Evolutionary conservation across 2,113 vertebrate species (phyloP).

Genomic region (Pluvianellus socialis): DNA sequence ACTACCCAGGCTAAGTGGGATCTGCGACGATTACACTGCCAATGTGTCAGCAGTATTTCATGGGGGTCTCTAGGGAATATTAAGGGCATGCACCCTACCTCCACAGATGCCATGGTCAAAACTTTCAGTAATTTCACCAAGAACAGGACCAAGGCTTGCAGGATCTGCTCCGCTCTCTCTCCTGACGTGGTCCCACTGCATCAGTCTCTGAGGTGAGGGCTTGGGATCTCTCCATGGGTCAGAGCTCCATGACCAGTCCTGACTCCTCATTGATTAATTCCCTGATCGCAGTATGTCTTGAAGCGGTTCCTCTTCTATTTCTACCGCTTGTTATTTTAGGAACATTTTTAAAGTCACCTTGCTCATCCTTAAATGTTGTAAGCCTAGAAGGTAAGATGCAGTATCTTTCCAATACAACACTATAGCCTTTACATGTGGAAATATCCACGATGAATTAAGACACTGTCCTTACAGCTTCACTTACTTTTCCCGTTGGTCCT

Average conservation of each 20-base stretch:
- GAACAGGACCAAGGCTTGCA: background rate
- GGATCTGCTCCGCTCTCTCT: background rate
- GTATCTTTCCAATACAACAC: background rate
- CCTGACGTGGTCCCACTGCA: fast-evolving
- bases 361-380: background rate
- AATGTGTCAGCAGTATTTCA: background rate
- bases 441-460: background rate
- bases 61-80: background rate
- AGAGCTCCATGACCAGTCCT: background rate
- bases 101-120: background rate
- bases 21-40: background rate
- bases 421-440: background rate
- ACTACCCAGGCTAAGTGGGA: background rate
- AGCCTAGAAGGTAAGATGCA: background rate
- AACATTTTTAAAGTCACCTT: background rate
- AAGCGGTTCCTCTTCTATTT: background rate
- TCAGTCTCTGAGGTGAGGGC: background rate
- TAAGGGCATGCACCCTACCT: background rate
- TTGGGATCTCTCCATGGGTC: background rate
- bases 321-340: background rate
- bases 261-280: background rate
- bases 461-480: background rate
- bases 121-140: background rate
- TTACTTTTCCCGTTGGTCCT: background rate
- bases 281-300: background rate